These are phyloP conservation scores for Euthynnus affinis DNA, from an alignment of 2,797 vertebrate genomes.

Conservation along the genomic window DNA sequence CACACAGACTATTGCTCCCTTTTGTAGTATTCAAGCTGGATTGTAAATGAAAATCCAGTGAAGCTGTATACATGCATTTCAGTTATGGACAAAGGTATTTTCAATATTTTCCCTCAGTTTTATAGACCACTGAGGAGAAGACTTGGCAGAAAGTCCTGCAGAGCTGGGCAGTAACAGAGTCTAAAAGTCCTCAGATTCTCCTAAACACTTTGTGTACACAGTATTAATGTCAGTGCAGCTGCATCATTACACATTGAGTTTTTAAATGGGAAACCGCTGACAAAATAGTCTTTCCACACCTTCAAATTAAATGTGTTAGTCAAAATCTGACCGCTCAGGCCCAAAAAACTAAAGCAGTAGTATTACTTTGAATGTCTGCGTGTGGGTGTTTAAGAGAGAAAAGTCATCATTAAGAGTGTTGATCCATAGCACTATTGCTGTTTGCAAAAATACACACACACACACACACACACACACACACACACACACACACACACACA, in stretches of 20 bases:
- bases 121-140: slow-evolving; percentile 60
- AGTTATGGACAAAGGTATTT: slow-evolving; percentile 57
- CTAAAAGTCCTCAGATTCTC: slow-evolving; percentile 58
- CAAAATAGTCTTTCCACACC: background rate
- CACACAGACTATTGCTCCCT: background rate
- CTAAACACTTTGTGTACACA: slow-evolving; percentile 25
- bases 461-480: slow-evolving; percentile 3
- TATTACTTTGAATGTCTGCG: slow-evolving; percentile 6
- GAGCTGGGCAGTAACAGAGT: slow-evolving; percentile 30
- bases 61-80: slow-evolving; percentile 24
- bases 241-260: background rate
- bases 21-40: slow-evolving; percentile 33
- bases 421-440: background rate
- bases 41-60: slow-evolving; percentile 27
- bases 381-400: background rate
- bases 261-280: slow-evolving; percentile 26
- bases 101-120: slow-evolving; percentile 50
- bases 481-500: too few species aligned
- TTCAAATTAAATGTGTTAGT: background rate
- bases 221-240: slow-evolving; percentile 16
- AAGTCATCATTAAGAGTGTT: background rate
- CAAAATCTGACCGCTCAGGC: background rate
- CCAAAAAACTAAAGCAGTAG: background rate
- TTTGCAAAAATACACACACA: background rate
- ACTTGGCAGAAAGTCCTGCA: slow-evolving; percentile 55